phyloP scores from a whole-genome alignment of 2,113 vertebrate genomes.

The Heliornis fulica region DNA sequence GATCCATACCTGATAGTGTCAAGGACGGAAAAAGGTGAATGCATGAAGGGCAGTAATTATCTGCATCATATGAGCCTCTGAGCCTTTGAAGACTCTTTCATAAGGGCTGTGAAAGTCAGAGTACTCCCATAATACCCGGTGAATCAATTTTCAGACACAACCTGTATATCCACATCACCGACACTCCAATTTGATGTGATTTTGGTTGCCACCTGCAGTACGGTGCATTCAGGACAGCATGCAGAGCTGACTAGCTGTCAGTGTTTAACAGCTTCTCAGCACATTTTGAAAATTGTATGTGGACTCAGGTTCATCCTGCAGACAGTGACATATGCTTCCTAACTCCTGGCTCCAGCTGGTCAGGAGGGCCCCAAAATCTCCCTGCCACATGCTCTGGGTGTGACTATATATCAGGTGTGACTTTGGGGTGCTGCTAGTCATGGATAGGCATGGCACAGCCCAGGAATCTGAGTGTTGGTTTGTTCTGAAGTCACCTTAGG shows the following conservation, averaged over 20 bases:
- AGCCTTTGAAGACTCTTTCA: not conserved
- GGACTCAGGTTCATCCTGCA: not conserved
- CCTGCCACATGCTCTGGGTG: not conserved
- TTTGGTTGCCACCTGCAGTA: not conserved
- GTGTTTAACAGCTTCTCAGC: not conserved
- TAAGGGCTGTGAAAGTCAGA: not conserved
- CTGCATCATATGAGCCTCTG: not conserved
- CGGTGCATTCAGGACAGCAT: not conserved
- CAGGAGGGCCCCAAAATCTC: not conserved
- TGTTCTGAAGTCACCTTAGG: not conserved
- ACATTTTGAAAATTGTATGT: not conserved
- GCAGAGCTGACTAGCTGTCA: not conserved
- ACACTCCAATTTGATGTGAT: not conserved
- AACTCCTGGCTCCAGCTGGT: not conserved
- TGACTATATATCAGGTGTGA: not conserved
- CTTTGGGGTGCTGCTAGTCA: not conserved
- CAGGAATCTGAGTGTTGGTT: not conserved
- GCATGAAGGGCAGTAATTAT: not conserved
- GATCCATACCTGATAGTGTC: not conserved
- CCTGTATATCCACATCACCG: not conserved
- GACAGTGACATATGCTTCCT: not conserved
- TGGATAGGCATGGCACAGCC: not conserved
- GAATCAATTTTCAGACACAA: not conserved
- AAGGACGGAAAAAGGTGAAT: not conserved
- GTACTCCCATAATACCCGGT: not conserved